phyloP scores from a whole-genome alignment of 2,797 vertebrate species.

The Lophotriccus pileatus region DNA sequence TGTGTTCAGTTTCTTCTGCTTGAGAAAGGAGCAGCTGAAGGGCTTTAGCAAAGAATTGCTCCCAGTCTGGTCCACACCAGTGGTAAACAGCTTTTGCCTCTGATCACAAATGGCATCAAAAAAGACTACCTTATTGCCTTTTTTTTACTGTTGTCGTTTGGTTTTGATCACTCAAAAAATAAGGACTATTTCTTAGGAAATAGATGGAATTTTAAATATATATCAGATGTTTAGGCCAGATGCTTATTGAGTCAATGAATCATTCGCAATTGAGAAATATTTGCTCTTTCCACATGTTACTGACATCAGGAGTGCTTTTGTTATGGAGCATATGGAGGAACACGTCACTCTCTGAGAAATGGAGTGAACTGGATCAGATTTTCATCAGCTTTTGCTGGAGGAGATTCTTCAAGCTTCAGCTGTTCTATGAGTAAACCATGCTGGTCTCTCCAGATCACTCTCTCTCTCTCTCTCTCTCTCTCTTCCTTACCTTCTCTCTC shows the following conservation, averaged over 20 bases:
- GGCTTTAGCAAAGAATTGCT: background rate
- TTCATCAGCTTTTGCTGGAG: background rate
- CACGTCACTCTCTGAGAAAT: background rate
- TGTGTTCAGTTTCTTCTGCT: background rate
- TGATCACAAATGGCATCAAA: background rate
- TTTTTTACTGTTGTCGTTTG: background rate
- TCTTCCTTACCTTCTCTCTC: background rate
- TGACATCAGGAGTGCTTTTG: slow-evolving; percentile 22
- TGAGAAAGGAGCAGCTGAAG: background rate
- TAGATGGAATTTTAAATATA: slow-evolving; percentile 28
- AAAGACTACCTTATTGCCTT: background rate
- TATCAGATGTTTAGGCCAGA: slow-evolving; percentile 34
- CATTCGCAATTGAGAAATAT: slow-evolving; percentile 38
- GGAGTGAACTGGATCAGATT: background rate
- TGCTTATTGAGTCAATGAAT: slow-evolving; percentile 31
- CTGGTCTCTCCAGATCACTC: background rate
- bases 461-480: background rate
- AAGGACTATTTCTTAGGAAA: background rate
- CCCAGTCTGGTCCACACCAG: background rate
- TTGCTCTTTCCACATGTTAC: slow-evolving; percentile 49
- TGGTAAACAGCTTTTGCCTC: background rate
- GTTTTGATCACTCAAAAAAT: background rate
- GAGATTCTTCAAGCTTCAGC: background rate
- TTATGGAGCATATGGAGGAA: background rate
- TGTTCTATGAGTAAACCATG: background rate